Base-by-base conservation (phyloP, 2,888 invertebrate species). In the Sinotaia quadrata region DNA sequence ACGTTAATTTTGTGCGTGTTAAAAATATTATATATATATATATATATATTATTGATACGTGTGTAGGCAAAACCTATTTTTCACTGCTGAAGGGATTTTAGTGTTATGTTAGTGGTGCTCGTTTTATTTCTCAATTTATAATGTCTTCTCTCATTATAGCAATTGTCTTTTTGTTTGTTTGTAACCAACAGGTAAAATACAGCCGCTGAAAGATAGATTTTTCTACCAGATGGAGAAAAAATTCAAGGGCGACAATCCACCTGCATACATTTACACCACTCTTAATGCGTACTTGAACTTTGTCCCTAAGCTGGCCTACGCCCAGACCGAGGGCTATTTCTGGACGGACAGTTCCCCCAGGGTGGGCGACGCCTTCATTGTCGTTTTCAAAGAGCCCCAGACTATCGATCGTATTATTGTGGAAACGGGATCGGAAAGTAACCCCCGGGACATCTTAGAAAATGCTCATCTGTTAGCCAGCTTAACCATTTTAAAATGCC, bases 181-280 rank as follows among this genome's bases (percentile, higher is more conserved):
- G n/a, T n/a, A n/a, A n/a, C 2, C 18, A 2, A 8, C 54, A 65
- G 66, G 66, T 37, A 82, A 81, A 71, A 73, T 79, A 21, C 80
- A 82, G 62, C 77, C 77, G 0, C 71, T 81, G 10, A 75, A 78
- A 61, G 83, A 83, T 65, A 61, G 68, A 18, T 79, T 66, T 68
- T 81, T 81, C 67, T 76, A 76, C 62, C 73, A 78, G 37, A 72
- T 75, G 33, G 52, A 68, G 7, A 83, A 83, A 61, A 47, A 66
- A 51, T 73, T 70, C 65, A 78, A 81, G 29, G 84, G 84, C 18
- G 78, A 81, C 58, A 88, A 88, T 68, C 88, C 88, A 0, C 76
- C 83, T 2, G 88, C 87, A 0, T 84, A 84, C 57, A 75, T 87
- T 4, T 80, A 79, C 61, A 88, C 88, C 8, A 85, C 83, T 5